Conservation (phyloP, 2,113 vertebrate genomes). For the Isichthys henryi region DNA sequence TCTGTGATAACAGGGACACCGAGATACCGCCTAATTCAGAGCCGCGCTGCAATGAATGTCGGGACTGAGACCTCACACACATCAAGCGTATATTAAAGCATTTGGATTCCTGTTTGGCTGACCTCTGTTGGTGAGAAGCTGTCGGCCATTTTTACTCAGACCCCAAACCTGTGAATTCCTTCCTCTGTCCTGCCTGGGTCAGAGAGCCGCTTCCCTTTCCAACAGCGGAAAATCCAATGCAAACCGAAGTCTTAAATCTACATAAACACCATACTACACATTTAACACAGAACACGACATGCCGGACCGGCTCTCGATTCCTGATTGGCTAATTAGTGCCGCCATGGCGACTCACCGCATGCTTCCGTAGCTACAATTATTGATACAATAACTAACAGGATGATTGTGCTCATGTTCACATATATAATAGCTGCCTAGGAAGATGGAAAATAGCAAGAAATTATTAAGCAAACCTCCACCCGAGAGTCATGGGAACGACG, state of each 20-base stretch:
- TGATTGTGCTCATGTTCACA: constrained; percentile 53
- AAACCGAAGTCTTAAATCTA: constrained; percentile 11
- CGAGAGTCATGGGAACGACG: neutral
- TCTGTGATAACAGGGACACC: neutral
- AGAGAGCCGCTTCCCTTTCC: neutral
- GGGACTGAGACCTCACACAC: neutral
- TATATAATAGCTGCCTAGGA: constrained; percentile 56
- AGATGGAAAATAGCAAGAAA: constrained; percentile 34
- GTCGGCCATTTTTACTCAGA: neutral
- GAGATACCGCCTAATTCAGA: neutral
- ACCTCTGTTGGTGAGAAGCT: neutral
- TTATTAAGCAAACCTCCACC: constrained; percentile 27
- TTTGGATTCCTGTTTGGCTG: neutral
- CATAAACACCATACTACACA: constrained; percentile 24
- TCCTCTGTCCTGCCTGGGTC: neutral
- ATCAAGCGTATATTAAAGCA: neutral
- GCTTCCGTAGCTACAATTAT: constrained; percentile 48
- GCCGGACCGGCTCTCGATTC: constrained; percentile 49
- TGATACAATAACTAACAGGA: constrained; percentile 52
- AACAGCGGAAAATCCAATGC: neutral
- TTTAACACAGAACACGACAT: constrained; percentile 40
- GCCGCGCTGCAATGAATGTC: neutral
- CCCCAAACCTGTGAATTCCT: neutral
- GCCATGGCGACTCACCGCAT: constrained; percentile 51
- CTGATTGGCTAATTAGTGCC: constrained; percentile 57